Base-by-base conservation (phyloP, 2,797 vertebrate genomes). In the Pyrrhura leucotis region DNA sequence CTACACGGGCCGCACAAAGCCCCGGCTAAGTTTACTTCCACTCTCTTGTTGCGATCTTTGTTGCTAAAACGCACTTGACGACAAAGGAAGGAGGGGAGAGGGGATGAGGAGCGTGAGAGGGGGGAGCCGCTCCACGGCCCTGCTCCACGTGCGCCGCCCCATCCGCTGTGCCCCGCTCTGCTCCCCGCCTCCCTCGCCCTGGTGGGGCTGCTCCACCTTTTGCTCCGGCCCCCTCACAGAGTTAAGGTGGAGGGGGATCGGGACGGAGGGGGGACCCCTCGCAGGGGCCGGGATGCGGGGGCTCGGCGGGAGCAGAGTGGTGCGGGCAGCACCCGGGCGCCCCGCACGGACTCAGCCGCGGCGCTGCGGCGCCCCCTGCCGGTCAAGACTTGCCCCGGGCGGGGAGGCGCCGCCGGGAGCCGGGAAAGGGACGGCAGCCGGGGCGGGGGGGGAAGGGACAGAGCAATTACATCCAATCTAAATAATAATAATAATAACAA, bases 1-100 rank as follows among this genome's bases (percentile, higher is more conserved):
- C 98, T 98, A 98, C 98, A 98, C 97, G 97, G 97, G 97, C 97
- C 90, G 97, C 98, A 99, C 98, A 99, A 99, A 99, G 98, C 97
- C 97, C 82, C 93, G 94, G 98, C 98, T 97, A 98, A 98, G 98
- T 98, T 98, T 98, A 98, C 98, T 98, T 99, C 98, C 98, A 98
- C 97, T 95, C 97, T 98, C 97, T 97, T 98, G 97, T 97, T 96
- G 97, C 97, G 97, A 98, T 97, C 98, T 98, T 97, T 98, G 98
- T 97, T 97, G 98, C 95, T 97, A 95, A 98, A 97, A 98, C 96
- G 96, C 97, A 97, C 97, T 98, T 95, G 97, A 97, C 95, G 96
- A 97, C 97, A 97, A 97, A 98, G 94, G 90, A 80, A 42, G 59
- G 67, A 58, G 80, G 86, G 90, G 74, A 65, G 88, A 40, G 58